phyloP scores from a whole-genome alignment of 2,888 invertebrate genomes.

The Drosophila mulleri region DNA sequence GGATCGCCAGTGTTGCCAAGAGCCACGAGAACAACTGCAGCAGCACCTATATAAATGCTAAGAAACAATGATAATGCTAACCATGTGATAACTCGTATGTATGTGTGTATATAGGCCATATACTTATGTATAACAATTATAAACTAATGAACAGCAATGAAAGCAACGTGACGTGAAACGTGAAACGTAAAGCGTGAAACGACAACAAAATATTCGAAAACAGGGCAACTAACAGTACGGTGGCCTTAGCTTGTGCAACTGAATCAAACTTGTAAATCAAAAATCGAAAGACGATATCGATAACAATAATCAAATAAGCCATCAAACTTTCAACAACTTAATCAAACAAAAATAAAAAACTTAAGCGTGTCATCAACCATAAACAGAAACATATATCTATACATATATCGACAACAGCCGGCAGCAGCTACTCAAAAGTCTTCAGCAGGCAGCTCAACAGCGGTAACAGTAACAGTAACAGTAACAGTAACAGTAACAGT shows the following conservation, averaged over 20 bases:
- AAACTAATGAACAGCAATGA: slow-evolving; percentile 57
- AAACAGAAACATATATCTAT: slow-evolving; percentile 2
- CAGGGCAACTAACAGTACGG: slow-evolving; percentile 57
- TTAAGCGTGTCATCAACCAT: slow-evolving; percentile 32
- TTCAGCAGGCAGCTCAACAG: slow-evolving; percentile 23
- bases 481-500: neutral
- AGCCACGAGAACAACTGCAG: slow-evolving; percentile 13
- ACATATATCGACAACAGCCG: slow-evolving; percentile 14
- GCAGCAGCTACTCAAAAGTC: slow-evolving; percentile 28
- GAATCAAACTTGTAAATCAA: slow-evolving; percentile 57
- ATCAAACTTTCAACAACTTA: slow-evolving; percentile 5
- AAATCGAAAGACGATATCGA: slow-evolving; percentile 45
- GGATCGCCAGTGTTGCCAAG: slow-evolving; percentile 41
- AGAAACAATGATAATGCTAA: slow-evolving; percentile 53
- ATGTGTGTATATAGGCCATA: slow-evolving; percentile 69
- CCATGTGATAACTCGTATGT: slow-evolving; percentile 77
- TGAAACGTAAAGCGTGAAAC: neutral
- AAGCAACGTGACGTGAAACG: slow-evolving; percentile 36
- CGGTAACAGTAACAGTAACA: neutral
- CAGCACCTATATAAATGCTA: slow-evolving; percentile 1
- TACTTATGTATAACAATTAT: slow-evolving; percentile 69
- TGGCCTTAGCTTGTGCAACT: slow-evolving; percentile 81
- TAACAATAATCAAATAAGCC: slow-evolving; percentile 31
- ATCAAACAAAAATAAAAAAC: slow-evolving; percentile 17
- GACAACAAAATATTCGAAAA: slow-evolving; percentile 27